phyloP scores from a whole-genome alignment of 1,140 invertebrate species.

The Platyscapa corneri region DNA sequence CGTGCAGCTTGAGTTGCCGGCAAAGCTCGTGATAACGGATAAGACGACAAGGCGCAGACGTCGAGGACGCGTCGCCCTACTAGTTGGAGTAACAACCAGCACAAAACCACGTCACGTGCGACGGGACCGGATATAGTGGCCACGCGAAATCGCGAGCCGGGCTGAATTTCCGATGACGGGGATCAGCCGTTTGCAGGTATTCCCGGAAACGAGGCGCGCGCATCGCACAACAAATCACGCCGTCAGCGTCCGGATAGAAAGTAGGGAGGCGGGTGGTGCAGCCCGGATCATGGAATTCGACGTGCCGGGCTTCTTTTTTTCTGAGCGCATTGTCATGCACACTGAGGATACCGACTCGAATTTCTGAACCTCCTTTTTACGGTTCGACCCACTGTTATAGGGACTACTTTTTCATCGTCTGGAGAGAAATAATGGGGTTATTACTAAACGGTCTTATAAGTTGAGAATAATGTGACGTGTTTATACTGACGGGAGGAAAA shows the following conservation, averaged over 20 bases:
- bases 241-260: not conserved
- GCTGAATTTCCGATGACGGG: not conserved
- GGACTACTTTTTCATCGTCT: not conserved
- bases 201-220: conserved; percentile 28
- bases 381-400: not conserved
- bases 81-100: no score
- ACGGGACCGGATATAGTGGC: not conserved
- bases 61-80: no score
- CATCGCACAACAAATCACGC: not conserved
- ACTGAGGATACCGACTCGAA: not conserved
- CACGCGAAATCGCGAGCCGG: not conserved
- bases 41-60: no score
- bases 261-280: not conserved
- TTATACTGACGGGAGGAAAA: not conserved
- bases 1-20: no score
- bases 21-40: no score
- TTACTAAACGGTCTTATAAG: not conserved
- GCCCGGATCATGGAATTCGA: not conserved
- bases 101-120: not conserved
- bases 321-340: not conserved
- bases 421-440: not conserved
- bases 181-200: not conserved
- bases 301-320: not conserved
- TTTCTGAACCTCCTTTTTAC: not conserved
- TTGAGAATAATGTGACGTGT: not conserved